Base-by-base conservation (phyloP, 1,140 invertebrate species). In the Drosophila sp. region DNA sequence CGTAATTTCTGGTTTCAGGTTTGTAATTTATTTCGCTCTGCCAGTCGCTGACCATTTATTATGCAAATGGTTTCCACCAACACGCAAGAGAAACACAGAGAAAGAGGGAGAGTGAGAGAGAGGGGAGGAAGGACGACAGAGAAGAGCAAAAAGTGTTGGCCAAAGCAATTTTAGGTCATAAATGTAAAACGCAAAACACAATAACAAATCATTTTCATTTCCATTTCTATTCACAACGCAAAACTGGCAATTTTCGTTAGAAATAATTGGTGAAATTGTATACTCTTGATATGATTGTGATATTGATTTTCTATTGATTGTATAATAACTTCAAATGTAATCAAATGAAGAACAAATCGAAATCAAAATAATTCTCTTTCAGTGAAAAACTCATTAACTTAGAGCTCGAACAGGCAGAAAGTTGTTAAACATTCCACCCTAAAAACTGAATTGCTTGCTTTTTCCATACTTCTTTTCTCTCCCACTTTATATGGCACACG, bases 191-290 rank as follows among this genome's bases (percentile, higher is more conserved):
- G 44, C 63, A 60, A 73, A 71, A 68, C 56, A 58, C 32, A 77
- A 50, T 63, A 60, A 86, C 76, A 87, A 86, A 86, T 86, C 79
- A 86, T 84, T 76, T 86, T 67, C 69, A 79, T 71, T 82, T 79
- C 79, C 66, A 58, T 63, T 70, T 60, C 47, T n/a, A 33, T 30
- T 11, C 5, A 25, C 33, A 60, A 35, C 74, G 54, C 60, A 60
- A 11, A 65, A n/a, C 57, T 55, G 57, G 44, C 70, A 60, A 69
- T 66, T 84, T 35, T 56, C 40, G 60, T 57, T 60, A 55, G 29
- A 47, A 74, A 75, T 62, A 69, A 64, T 75, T 58, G 66, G 38
- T 71, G 58, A 60, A 73, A 73, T 50, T 27, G 44, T 50, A 50
- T 3, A 27, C 44, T 50, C 44, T 50, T 8, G 7, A 8, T 50